Evolutionary conservation across 1,140 invertebrate genomes (phyloP).

Genomic region (Apocrypta bakeri): DNA sequence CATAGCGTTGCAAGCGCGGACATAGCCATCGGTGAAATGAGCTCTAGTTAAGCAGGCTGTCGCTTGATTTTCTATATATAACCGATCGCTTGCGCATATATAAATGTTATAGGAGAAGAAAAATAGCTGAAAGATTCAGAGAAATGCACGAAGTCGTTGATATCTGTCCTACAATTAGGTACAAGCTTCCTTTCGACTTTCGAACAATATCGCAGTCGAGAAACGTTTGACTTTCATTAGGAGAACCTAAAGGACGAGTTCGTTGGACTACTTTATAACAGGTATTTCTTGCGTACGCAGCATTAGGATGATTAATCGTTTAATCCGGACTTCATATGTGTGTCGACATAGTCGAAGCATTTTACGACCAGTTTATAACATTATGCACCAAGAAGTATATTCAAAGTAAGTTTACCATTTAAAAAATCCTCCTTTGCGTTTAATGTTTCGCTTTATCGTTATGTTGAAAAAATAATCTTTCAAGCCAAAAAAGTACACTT

Average conservation of each 20-base stretch:
- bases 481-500: no score
- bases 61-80: not conserved
- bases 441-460: no score
- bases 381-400: no score
- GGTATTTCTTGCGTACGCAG: no score
- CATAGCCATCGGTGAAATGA: not conserved
- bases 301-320: not conserved
- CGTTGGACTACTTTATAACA: not conserved
- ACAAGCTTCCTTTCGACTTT: not conserved
- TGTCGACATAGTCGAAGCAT: not conserved
- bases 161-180: not conserved
- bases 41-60: conserved; percentile 14
- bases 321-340: no score
- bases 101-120: not conserved
- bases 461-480: no score
- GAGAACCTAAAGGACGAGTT: not conserved
- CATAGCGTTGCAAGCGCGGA: not conserved
- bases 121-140: not conserved
- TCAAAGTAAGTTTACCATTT: no score
- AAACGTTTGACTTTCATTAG: not conserved
- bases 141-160: not conserved
- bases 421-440: no score
- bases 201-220: not conserved
- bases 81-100: not conserved
- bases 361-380: no score